phyloP scores from a whole-genome alignment of 2,113 vertebrate genomes.

The Bettongia penicillata region DNA sequence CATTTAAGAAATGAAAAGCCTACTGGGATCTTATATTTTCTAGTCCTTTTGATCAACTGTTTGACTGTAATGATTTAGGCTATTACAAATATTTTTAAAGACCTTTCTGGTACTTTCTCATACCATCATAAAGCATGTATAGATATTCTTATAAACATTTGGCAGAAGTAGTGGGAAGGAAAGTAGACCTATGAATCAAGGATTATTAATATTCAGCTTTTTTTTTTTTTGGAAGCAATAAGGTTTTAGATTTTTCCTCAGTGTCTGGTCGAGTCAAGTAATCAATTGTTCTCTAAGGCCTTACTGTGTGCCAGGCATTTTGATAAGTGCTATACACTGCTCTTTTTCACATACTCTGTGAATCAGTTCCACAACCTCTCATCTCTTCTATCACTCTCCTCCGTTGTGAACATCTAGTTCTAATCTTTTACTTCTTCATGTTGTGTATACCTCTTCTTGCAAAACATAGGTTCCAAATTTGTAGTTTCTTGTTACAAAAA shows the following conservation, averaged over 20 bases:
- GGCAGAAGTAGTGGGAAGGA: neutral
- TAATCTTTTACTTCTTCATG: neutral
- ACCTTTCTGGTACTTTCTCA: neutral
- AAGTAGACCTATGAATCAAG: neutral
- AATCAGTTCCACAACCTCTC: neutral
- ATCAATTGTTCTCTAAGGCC: neutral
- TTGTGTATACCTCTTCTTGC: neutral
- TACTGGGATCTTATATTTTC: too few species aligned
- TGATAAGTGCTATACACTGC: neutral
- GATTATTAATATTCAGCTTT: neutral
- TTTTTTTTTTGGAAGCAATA: neutral
- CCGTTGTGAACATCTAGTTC: neutral
- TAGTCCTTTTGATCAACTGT: too few species aligned
- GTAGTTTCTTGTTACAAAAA: neutral
- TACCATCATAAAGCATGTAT: neutral
- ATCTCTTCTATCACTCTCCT: neutral
- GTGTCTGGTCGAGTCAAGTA: neutral
- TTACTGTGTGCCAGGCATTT: neutral
- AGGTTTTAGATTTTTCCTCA: neutral
- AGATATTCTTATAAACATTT: neutral
- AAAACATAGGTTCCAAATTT: neutral
- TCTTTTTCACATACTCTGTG: neutral
- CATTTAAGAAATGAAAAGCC: too few species aligned
- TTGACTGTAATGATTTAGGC: too few species aligned
- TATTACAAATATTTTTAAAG: neutral